Conservation (phyloP, 2,797 vertebrate species). For the Oryzias sinensis region DNA sequence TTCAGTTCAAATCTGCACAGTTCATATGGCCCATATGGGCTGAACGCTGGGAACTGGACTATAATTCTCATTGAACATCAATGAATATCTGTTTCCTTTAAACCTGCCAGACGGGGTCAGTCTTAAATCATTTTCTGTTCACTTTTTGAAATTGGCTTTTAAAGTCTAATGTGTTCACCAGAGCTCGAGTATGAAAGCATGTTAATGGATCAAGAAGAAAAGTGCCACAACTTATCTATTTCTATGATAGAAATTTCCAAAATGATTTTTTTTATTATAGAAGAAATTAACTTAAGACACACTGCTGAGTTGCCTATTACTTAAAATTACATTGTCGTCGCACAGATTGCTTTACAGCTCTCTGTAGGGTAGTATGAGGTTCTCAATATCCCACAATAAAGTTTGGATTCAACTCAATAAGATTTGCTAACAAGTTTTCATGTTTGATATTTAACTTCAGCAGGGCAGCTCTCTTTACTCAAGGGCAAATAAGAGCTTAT, state of each 20-base stretch:
- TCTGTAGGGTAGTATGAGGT: constrained; percentile 55
- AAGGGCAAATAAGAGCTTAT: constrained; percentile 35
- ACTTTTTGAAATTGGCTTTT: constrained; percentile 38
- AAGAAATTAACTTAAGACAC: constrained; percentile 56
- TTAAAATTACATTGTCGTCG: constrained; percentile 61
- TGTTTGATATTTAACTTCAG: constrained; percentile 40
- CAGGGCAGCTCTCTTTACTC: constrained; percentile 35
- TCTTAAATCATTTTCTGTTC: constrained; percentile 36
- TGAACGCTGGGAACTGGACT: constrained; percentile 42
- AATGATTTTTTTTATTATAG: constrained; percentile 39
- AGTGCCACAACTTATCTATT: constrained; percentile 54
- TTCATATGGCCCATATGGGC: constrained; percentile 56
- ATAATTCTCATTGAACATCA: constrained; percentile 56
- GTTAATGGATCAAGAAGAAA: constrained; percentile 38
- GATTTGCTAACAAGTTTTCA: constrained; percentile 33
- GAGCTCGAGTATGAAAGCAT: constrained; percentile 33
- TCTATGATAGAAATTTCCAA: constrained; percentile 47
- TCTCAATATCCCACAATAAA: constrained; percentile 50
- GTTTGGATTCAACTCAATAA: constrained; percentile 30
- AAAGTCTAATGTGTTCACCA: constrained; percentile 51
- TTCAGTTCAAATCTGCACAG: constrained; percentile 33
- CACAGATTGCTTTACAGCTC: constrained; percentile 60
- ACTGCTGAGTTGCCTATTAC: constrained; percentile 37
- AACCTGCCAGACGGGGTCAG: constrained; percentile 48
- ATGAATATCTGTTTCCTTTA: constrained; percentile 53